Evolutionary conservation across 30 jellyfish, hydroid and myxozoan genomes (phyloP).

Genomic region (Aurelia coerulea): DNA sequence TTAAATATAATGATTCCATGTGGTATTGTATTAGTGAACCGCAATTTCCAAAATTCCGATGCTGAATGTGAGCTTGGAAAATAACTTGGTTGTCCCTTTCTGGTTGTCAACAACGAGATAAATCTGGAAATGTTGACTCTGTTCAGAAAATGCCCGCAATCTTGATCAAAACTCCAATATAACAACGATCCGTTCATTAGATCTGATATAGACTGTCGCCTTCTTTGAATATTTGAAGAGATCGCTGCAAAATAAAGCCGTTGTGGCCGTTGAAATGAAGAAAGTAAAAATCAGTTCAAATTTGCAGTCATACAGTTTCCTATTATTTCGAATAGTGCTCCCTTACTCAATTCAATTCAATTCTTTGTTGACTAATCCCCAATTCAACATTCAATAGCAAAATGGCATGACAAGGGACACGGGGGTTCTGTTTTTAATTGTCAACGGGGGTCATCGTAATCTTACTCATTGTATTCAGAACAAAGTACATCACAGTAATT

Average conservation of each 20-base stretch:
- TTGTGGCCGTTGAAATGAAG: slow-evolving; percentile 11
- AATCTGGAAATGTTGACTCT: background rate
- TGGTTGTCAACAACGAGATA: too few relatives aligned
- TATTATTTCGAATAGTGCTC: slow-evolving; percentile 28
- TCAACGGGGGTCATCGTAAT: too few relatives aligned
- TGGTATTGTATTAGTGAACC: too few relatives aligned
- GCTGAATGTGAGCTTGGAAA: too few relatives aligned
- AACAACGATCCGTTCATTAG: too few relatives aligned
- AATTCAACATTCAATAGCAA: slow-evolving; percentile 19
- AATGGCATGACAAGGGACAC: slow-evolving; percentile 31
- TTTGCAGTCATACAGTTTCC: slow-evolving; percentile 30
- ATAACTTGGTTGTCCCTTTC: too few relatives aligned
- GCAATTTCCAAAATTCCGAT: too few relatives aligned
- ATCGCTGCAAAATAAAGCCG: background rate
- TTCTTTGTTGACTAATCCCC: slow-evolving; percentile 63
- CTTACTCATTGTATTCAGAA: too few relatives aligned
- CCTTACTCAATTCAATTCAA: slow-evolving; percentile 63
- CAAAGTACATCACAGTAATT: too few relatives aligned
- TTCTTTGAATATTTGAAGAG: background rate
- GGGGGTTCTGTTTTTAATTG: slow-evolving; percentile 46
- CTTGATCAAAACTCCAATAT: slow-evolving; percentile 11
- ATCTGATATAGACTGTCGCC: too few relatives aligned
- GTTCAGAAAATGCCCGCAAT: background rate
- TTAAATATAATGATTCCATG: too few relatives aligned
- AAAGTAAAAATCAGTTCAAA: slow-evolving; percentile 42